Percentiles rank a stretch among this genome's conserved stretches.
Evolutionary conservation across 2,888 invertebrate species (phyloP).

Genomic region (Pasiphila rectangulata): DNA sequence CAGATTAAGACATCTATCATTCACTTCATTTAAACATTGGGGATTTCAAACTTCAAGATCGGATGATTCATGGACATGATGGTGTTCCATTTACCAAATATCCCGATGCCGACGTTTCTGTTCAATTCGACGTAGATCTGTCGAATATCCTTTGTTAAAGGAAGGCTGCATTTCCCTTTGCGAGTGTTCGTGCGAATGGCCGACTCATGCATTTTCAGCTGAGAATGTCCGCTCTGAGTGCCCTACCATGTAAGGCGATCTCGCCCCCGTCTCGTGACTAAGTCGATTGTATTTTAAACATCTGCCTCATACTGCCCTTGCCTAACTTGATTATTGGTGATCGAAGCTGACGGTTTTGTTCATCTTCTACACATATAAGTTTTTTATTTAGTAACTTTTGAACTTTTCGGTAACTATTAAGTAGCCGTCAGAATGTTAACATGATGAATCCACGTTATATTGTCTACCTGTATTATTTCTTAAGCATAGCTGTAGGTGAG

Average conservation of each 20-base stretch:
- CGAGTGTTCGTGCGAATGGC: not conserved
- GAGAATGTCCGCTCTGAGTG: slow-evolving; percentile 7
- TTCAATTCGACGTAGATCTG: not conserved
- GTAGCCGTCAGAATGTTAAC: no score
- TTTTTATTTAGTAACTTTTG: no score
- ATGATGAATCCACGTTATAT: no score
- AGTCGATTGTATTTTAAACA: slow-evolving; percentile 24
- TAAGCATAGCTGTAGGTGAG: no score
- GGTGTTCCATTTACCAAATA: not conserved
- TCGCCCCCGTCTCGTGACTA: slow-evolving; percentile 36
- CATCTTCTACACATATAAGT: no score
- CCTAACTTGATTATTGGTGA: slow-evolving; percentile 39
- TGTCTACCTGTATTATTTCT: no score
- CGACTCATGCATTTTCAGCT: slow-evolving; percentile 11
- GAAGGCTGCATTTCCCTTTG: not conserved
- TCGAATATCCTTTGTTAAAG: not conserved
- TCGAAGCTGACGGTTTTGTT: slow-evolving; percentile 43
- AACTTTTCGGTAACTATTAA: no score
- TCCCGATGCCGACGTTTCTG: not conserved
- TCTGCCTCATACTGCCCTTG: slow-evolving; percentile 30
- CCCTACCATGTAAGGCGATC: slow-evolving; percentile 36
- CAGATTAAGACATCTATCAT: no score
- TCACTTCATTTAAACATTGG: no score
- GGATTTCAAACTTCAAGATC: no score
- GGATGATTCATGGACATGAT: no score